Evolutionary conservation across 2,797 vertebrate species (phyloP), one percentile per base, ranked within the genome.

Genomic region (Rhinophrynus dorsalis): DNA sequence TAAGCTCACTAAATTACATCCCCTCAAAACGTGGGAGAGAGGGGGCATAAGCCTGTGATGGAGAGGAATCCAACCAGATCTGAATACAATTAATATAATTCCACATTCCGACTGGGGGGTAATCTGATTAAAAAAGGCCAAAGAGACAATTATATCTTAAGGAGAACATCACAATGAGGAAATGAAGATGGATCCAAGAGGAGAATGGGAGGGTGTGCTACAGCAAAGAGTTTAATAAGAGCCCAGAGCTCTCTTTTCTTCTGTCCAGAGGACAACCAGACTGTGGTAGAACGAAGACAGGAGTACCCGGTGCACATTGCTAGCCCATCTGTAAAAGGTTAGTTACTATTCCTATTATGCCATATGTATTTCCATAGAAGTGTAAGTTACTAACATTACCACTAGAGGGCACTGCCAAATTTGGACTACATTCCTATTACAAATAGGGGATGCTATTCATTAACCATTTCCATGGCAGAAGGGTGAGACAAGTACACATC

Each of bases 71-170:
- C 61, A 63, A 77, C 59, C 63, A 52, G 78, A 80, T 73, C 66
- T 77, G 81, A 83, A 86, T 63, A 21, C 33, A 80, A 84, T 88
- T 86, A 81, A 42, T 59, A 79, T n/a, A 81, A 76, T 78, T 83
- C 72, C 37, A 83, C 76, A 80, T 50, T 62, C 68, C 59, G 75
- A 81, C 27, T 78, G 76, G 79, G 75, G 52, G 61, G 68, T 83
- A 84, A 88, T 83, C 71, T 1, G 24, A 83, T 88, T 81, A 81
- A 44, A 68, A n/a, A 62, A 79, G 75, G 75, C 75, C 76, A 74
- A 77, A 62, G 52, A 79, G 76, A 75, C 78, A 73, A 77, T 76
- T 76, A 76, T 81, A 73, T 42, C 60, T 77, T 80, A 85, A 82
- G 82, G 65, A 75, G 70, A 74, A 78, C 79, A 77, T 68, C 4